A percentile compares a stretch with the other conserved stretches of the same genome.
phyloP scores from a whole-genome alignment of 1,140 invertebrate genomes.

The Condylostylus longicornis region DNA sequence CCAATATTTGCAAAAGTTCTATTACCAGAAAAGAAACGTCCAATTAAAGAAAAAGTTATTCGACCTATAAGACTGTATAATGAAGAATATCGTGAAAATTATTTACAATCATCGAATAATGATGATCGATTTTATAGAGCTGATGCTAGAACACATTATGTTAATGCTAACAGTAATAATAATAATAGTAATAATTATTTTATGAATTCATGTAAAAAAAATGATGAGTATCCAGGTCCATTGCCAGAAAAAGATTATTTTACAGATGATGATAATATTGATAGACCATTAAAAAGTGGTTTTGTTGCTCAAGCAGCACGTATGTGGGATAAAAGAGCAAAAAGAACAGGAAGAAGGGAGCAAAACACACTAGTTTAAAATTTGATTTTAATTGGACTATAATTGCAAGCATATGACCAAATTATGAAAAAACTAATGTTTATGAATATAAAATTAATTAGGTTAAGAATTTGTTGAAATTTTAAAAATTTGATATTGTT shows the following conservation, averaged over 20 bases:
- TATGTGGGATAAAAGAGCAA: constrained; percentile 7
- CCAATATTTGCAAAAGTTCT: constrained; percentile 5
- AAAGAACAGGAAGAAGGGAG: too few relatives aligned
- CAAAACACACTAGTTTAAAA: too few relatives aligned
- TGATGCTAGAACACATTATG: background rate
- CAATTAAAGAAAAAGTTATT: background rate
- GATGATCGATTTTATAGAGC: too few relatives aligned
- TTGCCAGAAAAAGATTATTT: too few relatives aligned
- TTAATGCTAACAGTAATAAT: background rate
- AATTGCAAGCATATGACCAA: too few relatives aligned
- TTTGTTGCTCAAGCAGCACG: constrained; percentile 3
- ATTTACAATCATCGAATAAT: background rate
- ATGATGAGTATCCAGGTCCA: background rate
- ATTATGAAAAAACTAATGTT: too few relatives aligned
- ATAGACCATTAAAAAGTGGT: background rate
- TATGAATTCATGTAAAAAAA: background rate
- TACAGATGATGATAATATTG: background rate
- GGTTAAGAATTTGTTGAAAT: too few relatives aligned
- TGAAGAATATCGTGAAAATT: background rate
- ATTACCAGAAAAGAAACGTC: constrained; percentile 5
- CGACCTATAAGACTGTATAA: background rate
- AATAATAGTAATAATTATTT: background rate
- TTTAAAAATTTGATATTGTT: too few relatives aligned
- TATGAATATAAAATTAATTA: too few relatives aligned
- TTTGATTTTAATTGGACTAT: too few relatives aligned